Evolutionary conservation across 1,140 invertebrate species (phyloP).

Genomic region (Hirudo medicinalis): DNA sequence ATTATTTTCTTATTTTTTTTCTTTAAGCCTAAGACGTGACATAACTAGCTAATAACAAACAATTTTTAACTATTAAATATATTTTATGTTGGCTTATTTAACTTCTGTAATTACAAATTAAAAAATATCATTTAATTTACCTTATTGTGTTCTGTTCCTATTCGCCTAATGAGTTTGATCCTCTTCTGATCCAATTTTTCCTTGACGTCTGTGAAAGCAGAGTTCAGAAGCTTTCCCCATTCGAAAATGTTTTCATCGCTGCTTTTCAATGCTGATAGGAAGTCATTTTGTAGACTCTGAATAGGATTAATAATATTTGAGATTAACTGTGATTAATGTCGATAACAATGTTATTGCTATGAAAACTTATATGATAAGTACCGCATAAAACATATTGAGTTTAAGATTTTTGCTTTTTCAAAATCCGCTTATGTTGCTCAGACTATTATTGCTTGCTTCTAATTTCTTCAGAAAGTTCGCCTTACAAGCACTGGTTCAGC

Average conservation of each 20-base stretch:
- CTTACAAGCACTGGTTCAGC: no score
- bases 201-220: constrained; percentile 6
- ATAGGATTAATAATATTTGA: not conserved
- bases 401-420: not conserved
- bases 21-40: no score
- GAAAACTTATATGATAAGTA: not conserved
- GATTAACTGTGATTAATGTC: not conserved
- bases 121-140: no score
- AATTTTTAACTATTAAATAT: no score
- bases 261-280: not conserved
- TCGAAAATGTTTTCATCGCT: not conserved
- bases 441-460: not conserved
- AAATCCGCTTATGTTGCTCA: not conserved
- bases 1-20: no score
- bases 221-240: not conserved
- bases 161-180: not conserved
- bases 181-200: constrained; percentile 2
- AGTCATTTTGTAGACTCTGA: not conserved
- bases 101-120: no score
- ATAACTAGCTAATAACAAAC: no score
- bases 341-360: not conserved
- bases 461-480: no score
- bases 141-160: no score
- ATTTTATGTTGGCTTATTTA: no score
- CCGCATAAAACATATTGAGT: not conserved